Percentiles rank a stretch among this genome's conserved stretches.
Conservation (phyloP, 1,140 invertebrate genomes). For the Temnothorax longispinosus region DNA sequence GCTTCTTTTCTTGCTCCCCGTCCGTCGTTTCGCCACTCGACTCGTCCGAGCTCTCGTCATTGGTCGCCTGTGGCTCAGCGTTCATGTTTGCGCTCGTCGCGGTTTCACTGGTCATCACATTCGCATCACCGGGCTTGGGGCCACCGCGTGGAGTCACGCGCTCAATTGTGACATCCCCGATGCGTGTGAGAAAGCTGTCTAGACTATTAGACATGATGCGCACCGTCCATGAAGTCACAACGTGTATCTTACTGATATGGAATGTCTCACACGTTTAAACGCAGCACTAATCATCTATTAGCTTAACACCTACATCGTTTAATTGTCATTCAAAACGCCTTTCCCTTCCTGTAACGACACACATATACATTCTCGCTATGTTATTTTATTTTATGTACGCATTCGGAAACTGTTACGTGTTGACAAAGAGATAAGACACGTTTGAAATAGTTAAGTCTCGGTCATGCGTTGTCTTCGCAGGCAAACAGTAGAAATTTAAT, state of each 20-base stretch:
- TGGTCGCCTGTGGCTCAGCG: slow-evolving; percentile 67
- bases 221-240: slow-evolving; percentile 66
- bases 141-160: slow-evolving; percentile 81
- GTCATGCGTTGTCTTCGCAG: too few relatives aligned
- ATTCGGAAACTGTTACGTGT: background rate
- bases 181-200: slow-evolving; percentile 84
- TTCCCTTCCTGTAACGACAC: slow-evolving; percentile 64
- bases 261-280: slow-evolving; percentile 69
- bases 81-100: slow-evolving; percentile 67
- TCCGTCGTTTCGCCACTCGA: slow-evolving; percentile 80
- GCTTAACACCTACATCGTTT: slow-evolving; percentile 60
- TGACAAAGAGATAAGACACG: background rate
- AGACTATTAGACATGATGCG: slow-evolving; percentile 84
- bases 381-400: background rate
- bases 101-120: slow-evolving; percentile 63
- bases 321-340: slow-evolving; percentile 57
- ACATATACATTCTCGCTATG: slow-evolving; percentile 29
- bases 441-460: background rate
- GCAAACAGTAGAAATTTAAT: too few relatives aligned
- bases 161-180: slow-evolving; percentile 87
- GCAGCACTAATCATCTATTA: slow-evolving; percentile 56
- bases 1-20: slow-evolving; percentile 78
- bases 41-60: slow-evolving; percentile 81
- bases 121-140: slow-evolving; percentile 67
- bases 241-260: slow-evolving; percentile 61